phyloP scores from a whole-genome alignment of 2,113 vertebrate genomes.

The Cebidichthys violaceus region DNA sequence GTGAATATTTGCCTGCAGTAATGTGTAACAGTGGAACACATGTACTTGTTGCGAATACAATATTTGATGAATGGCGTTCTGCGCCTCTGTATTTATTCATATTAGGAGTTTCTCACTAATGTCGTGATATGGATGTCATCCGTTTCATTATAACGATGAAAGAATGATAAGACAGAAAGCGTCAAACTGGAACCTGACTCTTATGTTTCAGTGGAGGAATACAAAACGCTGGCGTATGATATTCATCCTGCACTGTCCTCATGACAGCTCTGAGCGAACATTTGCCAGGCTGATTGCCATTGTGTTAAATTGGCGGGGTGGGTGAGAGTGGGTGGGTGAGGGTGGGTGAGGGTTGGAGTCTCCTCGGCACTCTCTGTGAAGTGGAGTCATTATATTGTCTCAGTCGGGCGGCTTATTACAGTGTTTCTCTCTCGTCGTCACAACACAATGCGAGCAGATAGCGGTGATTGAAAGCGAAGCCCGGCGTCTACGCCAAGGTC shows the following conservation, averaged over 20 bases:
- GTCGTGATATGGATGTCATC: not conserved
- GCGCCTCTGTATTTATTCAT: not conserved
- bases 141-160: not conserved
- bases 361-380: conserved; percentile 37
- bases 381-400: conserved; percentile 52
- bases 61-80: not conserved
- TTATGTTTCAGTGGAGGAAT: not conserved
- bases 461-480: conserved; percentile 50
- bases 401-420: conserved; percentile 47
- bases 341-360: not conserved
- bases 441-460: conserved; percentile 15
- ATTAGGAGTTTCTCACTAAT: no score
- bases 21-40: not conserved
- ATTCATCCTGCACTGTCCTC: not conserved
- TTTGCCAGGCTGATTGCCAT: conserved; percentile 27
- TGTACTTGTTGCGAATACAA: not conserved
- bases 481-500: conserved; percentile 4
- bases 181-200: not conserved
- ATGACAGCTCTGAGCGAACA: conserved; percentile 4
- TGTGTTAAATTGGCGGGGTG: conserved; percentile 17
- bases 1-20: not conserved
- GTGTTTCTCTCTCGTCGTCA: conserved; percentile 36
- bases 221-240: not conserved
- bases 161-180: not conserved
- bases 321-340: not conserved